A percentile compares a stretch with the other conserved stretches of the same genome.
Evolutionary conservation across 1,140 invertebrate species (phyloP).

Genomic region (Drosophila prosaltans): DNA sequence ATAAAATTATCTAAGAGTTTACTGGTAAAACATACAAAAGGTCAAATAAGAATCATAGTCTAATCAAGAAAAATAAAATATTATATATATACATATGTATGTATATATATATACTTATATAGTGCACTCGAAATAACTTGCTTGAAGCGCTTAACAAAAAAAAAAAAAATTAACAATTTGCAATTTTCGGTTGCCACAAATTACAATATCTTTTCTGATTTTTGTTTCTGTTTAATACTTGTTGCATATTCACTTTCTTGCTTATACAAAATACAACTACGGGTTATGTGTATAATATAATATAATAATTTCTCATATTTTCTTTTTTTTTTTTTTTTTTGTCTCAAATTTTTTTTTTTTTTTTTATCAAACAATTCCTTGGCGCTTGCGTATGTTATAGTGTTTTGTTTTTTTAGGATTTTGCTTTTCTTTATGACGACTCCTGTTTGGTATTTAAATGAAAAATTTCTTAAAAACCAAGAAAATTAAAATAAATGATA

Average conservation of each 20-base stretch:
- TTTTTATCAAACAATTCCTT: slow-evolving; percentile 79
- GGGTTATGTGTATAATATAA: slow-evolving; percentile 51
- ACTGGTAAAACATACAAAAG: not conserved
- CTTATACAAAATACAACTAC: slow-evolving; percentile 57
- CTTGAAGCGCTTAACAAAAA: slow-evolving; percentile 28
- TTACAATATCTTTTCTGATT: slow-evolving; percentile 11
- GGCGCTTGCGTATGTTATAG: slow-evolving; percentile 70
- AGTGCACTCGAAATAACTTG: slow-evolving; percentile 25
- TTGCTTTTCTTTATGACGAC: slow-evolving; percentile 46
- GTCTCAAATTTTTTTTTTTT: slow-evolving; percentile 30
- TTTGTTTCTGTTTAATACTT: slow-evolving; percentile 51
- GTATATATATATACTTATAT: slow-evolving; percentile 23
- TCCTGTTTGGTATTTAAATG: slow-evolving; percentile 30
- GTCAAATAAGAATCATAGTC: not conserved
- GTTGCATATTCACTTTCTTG: slow-evolving; percentile 38
- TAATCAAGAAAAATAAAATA: not conserved
- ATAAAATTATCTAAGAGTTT: not conserved
- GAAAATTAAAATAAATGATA: slow-evolving; percentile 35
- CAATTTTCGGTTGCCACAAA: slow-evolving; percentile 24
- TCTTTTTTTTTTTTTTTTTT: slow-evolving; percentile 27
- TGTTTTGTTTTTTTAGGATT: slow-evolving; percentile 57
- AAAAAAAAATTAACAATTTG: slow-evolving; percentile 26
- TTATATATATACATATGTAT: slow-evolving; percentile 5
- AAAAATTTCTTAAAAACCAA: slow-evolving; percentile 14
- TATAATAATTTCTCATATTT: slow-evolving; percentile 54